These are phyloP conservation scores for Caiman crocodilus DNA, from an alignment of 2,797 vertebrate species.

Conservation along the genomic window DNA sequence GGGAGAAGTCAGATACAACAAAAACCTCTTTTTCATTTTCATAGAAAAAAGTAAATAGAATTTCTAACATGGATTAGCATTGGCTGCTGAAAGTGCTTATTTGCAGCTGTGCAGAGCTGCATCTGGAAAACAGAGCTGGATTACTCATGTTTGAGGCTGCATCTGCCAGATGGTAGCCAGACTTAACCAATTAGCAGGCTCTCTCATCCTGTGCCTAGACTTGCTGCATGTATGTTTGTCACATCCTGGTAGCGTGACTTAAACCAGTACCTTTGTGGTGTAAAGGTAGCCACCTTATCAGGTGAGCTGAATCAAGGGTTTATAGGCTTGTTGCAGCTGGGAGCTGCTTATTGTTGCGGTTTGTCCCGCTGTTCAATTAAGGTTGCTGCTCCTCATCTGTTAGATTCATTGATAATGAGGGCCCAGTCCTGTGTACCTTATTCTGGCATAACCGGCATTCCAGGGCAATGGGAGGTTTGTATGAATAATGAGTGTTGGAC, in stretches of 20 bases:
- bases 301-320: constrained; percentile 56
- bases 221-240: constrained; percentile 25
- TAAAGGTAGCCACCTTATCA: constrained; percentile 47
- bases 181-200: constrained; percentile 47
- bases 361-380: constrained; percentile 36
- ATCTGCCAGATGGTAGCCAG: constrained; percentile 72
- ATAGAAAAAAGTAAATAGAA: constrained; percentile 14
- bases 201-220: constrained; percentile 56
- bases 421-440: neutral
- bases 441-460: neutral
- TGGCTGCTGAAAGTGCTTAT: constrained; percentile 53
- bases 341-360: neutral
- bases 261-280: constrained; percentile 9
- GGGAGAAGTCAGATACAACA: constrained; percentile 42
- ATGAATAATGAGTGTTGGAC: neutral
- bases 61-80: constrained; percentile 65
- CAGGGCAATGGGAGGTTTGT: neutral
- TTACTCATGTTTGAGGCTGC: neutral
- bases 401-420: constrained; percentile 29
- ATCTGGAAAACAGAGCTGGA: constrained; percentile 49
- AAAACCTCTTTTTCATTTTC: constrained; percentile 32
- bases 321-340: neutral
- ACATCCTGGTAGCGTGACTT: constrained; percentile 29
- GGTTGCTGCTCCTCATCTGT: neutral
- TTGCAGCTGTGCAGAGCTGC: constrained; percentile 26